Base-by-base conservation (phyloP, 2,113 vertebrate genomes). In the Columba livia region DNA sequence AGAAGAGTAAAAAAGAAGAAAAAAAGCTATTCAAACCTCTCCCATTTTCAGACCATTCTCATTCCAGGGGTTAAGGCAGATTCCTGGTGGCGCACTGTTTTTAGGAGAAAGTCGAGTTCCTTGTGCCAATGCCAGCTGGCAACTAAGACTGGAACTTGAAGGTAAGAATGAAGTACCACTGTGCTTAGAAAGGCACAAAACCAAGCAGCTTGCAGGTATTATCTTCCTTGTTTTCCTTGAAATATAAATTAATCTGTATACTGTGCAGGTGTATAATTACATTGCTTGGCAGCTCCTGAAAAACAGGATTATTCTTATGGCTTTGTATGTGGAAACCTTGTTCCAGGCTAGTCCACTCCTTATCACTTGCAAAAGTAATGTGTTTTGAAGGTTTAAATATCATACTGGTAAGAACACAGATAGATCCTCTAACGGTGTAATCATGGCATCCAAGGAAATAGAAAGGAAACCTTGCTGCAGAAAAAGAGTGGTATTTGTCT, bases 51-150 rank as follows among this genome's bases (percentile, higher is more conserved):
- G 47, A 53, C 36, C 12, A 2, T 5, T 92, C 40, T 69, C 82
- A 60, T 81, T 83, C 38, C 77, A 79, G 61, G 34, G 13, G 15
- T 85, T 93, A 90, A 88, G 21, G 64, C 56, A 78, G 42, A 66
- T 61, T 91, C 34, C 54, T 53, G 38, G 29, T 11, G 9, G 28
- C 19, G 12, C 24, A 67, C 32, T 53, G 28, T 25, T 74, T 92
- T 92, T 38, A 90, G 83, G 64, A 88, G 74, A 79, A 95, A 96
- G 78, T 57, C 60, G 74, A 85, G 90, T 65, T 90, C 72, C 60
- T 61, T 86, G 54, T 85, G 74, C 47, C 50, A 48, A 28, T 4
- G 32, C 89, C 91, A 93, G 79, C 82, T 95, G 82, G 72, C 79
- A 95, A 62, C 18, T 20, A 60, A 81, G 32, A 48, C 36, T 60